phyloP scores from a whole-genome alignment of 2,888 invertebrate genomes.

The Anoplius nigerrimus region DNA sequence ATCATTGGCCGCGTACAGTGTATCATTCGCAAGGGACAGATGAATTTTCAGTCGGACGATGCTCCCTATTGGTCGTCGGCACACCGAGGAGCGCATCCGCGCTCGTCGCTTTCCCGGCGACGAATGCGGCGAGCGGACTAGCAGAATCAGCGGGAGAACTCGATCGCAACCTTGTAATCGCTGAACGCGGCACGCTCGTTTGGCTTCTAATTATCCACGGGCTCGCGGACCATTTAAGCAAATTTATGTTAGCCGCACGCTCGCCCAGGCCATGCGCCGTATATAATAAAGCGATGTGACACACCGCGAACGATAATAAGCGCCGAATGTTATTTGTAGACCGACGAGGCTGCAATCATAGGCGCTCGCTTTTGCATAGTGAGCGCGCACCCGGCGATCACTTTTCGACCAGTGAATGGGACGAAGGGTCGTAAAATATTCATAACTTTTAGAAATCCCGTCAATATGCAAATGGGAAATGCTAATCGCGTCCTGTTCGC shows the following conservation, averaged over 20 bases:
- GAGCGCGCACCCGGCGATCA: not conserved
- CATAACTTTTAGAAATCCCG: conserved; percentile 75
- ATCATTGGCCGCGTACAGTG: conserved; percentile 51
- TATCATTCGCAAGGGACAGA: conserved; percentile 12
- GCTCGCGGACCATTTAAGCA: too few species aligned
- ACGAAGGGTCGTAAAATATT: conserved; percentile 68
- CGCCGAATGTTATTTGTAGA: conserved; percentile 1
- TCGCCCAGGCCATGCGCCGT: not conserved
- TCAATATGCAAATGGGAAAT: conserved; percentile 74
- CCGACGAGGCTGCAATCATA: not conserved
- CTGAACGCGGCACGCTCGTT: not conserved
- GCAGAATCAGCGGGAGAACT: not conserved
- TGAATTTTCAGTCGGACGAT: conserved; percentile 22
- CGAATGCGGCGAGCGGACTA: too few species aligned
- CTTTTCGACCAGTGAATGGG: not conserved
- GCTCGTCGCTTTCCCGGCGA: too few species aligned
- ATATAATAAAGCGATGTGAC: conserved; percentile 1
- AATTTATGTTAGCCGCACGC: too few species aligned
- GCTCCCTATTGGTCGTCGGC: conserved; percentile 37
- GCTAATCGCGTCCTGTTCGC: conserved; percentile 67
- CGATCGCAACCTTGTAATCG: conserved; percentile 8
- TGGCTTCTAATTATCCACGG: not conserved
- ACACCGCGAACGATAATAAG: not conserved
- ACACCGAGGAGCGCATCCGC: too few species aligned
- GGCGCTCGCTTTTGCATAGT: not conserved